phyloP scores from a whole-genome alignment of 2,113 vertebrate species.

The Callocephalon fimbriatum region DNA sequence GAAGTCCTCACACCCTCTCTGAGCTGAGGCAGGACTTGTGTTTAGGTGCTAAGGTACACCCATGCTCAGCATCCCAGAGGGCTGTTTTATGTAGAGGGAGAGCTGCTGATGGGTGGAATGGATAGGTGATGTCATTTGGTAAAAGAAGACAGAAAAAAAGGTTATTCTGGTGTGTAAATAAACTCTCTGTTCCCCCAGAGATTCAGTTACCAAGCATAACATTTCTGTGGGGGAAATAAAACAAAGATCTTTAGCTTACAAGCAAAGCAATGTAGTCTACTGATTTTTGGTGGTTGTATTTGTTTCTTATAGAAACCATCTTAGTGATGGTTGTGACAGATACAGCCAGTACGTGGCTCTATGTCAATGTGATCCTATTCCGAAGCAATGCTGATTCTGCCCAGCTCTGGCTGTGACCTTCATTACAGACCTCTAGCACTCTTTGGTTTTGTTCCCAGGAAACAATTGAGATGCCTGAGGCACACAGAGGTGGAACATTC shows the following conservation, averaged over 20 bases:
- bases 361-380: rapidly evolving
- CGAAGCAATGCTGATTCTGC: not conserved
- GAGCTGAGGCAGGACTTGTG: not conserved
- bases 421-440: not conserved
- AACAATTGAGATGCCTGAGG: not conserved
- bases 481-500: not conserved
- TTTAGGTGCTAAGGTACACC: not conserved
- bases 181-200: not conserved
- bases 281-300: not conserved
- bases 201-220: not conserved
- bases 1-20: not conserved
- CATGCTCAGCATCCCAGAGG: not conserved
- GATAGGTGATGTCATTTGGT: not conserved
- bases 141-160: not conserved
- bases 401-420: not conserved
- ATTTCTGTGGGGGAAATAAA: not conserved
- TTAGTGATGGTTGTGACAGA: not conserved
- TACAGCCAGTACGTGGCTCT: rapidly evolving
- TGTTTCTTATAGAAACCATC: not conserved
- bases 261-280: not conserved
- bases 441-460: not conserved
- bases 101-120: not conserved
- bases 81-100: not conserved
- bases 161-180: not conserved
- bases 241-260: rapidly evolving